These are phyloP conservation scores for Chinchilla lanigera DNA, from an alignment of 2,113 vertebrate species.

Conservation along the genomic window DNA sequence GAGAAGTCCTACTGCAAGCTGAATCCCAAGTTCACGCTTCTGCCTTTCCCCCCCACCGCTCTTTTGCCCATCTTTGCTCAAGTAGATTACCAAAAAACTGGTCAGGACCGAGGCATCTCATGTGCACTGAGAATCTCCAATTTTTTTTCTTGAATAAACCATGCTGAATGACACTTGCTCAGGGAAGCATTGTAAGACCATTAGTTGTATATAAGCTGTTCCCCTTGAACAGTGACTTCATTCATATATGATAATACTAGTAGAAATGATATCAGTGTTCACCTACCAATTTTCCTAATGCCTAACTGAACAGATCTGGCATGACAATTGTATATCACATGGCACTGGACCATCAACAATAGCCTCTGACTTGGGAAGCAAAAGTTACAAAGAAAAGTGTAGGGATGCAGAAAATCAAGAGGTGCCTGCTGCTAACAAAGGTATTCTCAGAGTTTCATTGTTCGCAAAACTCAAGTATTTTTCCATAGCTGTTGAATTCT, in stretches of 20 bases:
- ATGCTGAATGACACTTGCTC: not conserved
- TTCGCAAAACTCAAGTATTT: not conserved
- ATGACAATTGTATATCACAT: not conserved
- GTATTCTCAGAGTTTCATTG: not conserved
- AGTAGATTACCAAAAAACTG: not conserved
- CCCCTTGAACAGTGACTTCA: not conserved
- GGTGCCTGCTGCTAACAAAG: not conserved
- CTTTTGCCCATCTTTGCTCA: not conserved
- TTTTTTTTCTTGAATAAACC: not conserved
- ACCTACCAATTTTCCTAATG: not conserved
- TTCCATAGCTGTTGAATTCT: not conserved
- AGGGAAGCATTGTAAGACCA: not conserved
- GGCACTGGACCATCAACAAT: not conserved
- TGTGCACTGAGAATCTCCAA: not conserved
- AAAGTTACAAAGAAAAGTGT: not conserved
- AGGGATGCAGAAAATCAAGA: not conserved
- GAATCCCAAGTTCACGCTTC: not conserved
- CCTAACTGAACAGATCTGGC: not conserved
- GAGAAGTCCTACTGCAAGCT: not conserved
- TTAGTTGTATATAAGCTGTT: not conserved
- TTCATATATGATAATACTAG: not conserved
- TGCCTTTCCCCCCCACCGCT: not conserved
- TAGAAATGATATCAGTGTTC: not conserved
- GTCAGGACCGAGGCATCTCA: not conserved
- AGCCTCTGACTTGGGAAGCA: not conserved